phyloP scores from a whole-genome alignment of 2,113 vertebrate genomes.

The Leuciscus idus region DNA sequence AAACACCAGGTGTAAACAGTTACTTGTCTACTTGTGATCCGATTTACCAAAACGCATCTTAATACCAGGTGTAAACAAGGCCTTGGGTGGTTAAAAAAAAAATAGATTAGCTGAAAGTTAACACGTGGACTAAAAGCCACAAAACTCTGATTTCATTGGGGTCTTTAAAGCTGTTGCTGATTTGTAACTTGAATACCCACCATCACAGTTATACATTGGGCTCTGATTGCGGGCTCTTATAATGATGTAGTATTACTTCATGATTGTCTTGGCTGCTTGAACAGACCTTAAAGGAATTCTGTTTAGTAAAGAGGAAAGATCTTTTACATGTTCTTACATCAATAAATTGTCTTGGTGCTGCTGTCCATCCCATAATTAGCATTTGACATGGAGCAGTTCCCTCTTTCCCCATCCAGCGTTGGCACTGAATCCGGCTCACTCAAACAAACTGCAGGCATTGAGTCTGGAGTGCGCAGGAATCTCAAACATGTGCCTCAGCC shows the following conservation, averaged over 20 bases:
- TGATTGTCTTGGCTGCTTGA: slow-evolving; percentile 38
- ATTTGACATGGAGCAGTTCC: slow-evolving; percentile 51
- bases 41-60: too few species aligned
- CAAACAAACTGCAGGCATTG: slow-evolving; percentile 54
- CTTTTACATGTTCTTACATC: slow-evolving; percentile 51
- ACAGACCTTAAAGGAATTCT: slow-evolving; percentile 17
- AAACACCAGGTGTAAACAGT: too few species aligned
- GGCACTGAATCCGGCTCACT: slow-evolving; percentile 21
- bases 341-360: slow-evolving; percentile 48
- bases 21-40: not conserved
- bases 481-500: slow-evolving; percentile 13
- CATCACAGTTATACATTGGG: not conserved
- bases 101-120: not conserved
- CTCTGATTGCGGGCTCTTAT: slow-evolving; percentile 21
- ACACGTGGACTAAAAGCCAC: not conserved
- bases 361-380: slow-evolving; percentile 44
- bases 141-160: not conserved
- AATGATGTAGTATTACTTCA: slow-evolving; percentile 42
- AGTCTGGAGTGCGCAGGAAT: slow-evolving; percentile 46
- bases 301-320: slow-evolving; percentile 33
- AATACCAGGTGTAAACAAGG: too few species aligned
- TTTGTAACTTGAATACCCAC: slow-evolving; percentile 11
- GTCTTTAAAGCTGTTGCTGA: not conserved
- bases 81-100: not conserved
- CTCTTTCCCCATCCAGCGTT: slow-evolving; percentile 26